A percentile compares a stretch with the other conserved stretches of the same genome.
phyloP scores from a whole-genome alignment of 92 coral and sea anemone genomes.

The Palythoa heliodiscus region DNA sequence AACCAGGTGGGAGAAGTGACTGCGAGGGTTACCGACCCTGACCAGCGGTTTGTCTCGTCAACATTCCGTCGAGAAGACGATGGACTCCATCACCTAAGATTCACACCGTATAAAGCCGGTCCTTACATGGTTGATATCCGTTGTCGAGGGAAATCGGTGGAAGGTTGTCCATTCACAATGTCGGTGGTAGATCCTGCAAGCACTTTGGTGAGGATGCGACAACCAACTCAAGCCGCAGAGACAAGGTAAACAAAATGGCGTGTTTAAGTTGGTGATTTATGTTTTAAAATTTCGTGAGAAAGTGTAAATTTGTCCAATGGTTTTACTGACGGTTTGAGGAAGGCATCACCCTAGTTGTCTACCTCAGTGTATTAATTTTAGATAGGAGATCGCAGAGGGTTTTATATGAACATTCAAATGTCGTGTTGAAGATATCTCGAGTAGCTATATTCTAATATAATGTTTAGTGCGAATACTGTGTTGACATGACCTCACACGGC shows the following conservation, averaged over 20 bases:
- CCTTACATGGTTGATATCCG: conserved; percentile 69
- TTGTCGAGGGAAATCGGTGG: conserved; percentile 66
- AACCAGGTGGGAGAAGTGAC: conserved; percentile 72
- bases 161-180: conserved; percentile 75
- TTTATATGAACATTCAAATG: neutral
- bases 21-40: conserved; percentile 77
- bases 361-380: neutral
- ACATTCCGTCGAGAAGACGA: conserved; percentile 70
- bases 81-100: conserved; percentile 71
- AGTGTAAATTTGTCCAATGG: neutral
- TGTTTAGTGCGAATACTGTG: neutral
- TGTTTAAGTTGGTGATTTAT: neutral
- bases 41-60: conserved; percentile 66
- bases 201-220: conserved; percentile 70
- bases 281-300: neutral
- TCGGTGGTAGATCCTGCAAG: conserved; percentile 74
- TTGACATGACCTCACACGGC: neutral
- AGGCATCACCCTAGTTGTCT: neutral
- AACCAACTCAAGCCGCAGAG: conserved; percentile 57
- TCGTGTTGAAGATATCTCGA: neutral
- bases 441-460: neutral
- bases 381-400: neutral
- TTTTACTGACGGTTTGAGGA: neutral
- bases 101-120: conserved; percentile 69
- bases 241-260: neutral